These are phyloP conservation scores for Heliconius hortense DNA, from an alignment of 2,888 invertebrate genomes.

Conservation along the genomic window DNA sequence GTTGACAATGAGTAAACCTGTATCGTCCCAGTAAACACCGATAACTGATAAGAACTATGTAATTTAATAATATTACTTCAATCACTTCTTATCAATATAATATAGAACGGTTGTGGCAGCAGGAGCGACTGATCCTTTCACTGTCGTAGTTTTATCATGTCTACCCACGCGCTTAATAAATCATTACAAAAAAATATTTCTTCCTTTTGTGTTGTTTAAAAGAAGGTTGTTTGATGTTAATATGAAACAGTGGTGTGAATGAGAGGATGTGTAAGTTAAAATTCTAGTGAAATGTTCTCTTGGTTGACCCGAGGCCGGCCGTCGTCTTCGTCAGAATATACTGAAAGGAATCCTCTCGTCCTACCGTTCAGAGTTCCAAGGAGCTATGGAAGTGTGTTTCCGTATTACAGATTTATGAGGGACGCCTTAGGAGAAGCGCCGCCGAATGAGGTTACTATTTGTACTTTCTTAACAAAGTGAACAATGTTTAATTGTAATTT, in stretches of 20 bases:
- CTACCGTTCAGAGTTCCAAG: slow-evolving; percentile 71
- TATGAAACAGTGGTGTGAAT: slow-evolving; percentile 47
- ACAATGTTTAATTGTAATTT: not conserved
- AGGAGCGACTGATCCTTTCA: slow-evolving; percentile 34
- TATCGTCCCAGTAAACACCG: slow-evolving; percentile 60
- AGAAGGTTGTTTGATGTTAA: not conserved
- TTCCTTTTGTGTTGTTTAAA: slow-evolving; percentile 34
- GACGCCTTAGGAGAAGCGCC: slow-evolving; percentile 68
- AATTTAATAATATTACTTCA: slow-evolving; percentile 56
- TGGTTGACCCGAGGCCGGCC: slow-evolving; percentile 55
- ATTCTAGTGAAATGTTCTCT: slow-evolving; percentile 54
- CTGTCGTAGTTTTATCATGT: slow-evolving; percentile 28
- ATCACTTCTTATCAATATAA: slow-evolving; percentile 68
- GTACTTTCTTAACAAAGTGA: not conserved
- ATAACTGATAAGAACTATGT: slow-evolving; percentile 69
- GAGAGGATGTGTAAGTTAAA: slow-evolving; percentile 55
- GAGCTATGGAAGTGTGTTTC: slow-evolving; percentile 84
- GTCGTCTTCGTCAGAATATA: slow-evolving; percentile 53
- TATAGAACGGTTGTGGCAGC: slow-evolving; percentile 47
- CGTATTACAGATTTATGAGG: slow-evolving; percentile 83
- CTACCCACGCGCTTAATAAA: slow-evolving; percentile 35
- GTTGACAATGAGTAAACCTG: slow-evolving; percentile 36
- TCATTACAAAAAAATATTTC: slow-evolving; percentile 40
- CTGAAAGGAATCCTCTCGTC: slow-evolving; percentile 69
- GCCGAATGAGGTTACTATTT: slow-evolving; percentile 59